These are phyloP conservation scores for Ictalurus furcatus DNA, from an alignment of 2,113 vertebrate species.

Conservation along the genomic window DNA sequence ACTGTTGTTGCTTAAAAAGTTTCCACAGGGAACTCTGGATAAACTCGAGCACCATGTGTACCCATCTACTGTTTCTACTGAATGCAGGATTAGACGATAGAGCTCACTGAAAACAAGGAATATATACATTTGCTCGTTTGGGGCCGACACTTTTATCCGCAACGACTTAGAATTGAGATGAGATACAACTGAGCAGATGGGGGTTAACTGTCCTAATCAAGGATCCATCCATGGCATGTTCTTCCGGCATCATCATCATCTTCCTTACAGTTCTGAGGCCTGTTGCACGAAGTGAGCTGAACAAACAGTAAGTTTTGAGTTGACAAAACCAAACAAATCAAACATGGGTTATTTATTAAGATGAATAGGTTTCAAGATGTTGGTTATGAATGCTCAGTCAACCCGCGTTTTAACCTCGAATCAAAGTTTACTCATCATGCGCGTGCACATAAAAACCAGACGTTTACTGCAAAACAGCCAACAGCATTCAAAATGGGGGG, in stretches of 20 bases:
- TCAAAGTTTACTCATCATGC: no score
- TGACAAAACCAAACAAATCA: no score
- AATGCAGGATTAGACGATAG: not conserved
- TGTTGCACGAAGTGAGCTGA: no score
- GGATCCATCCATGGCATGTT: not conserved
- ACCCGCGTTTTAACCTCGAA: no score
- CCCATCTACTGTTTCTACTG: not conserved
- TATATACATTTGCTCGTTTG: not conserved
- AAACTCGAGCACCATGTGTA: not conserved
- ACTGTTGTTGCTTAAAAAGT: not conserved
- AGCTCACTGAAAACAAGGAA: not conserved
- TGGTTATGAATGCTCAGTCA: no score
- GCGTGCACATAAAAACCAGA: no score
- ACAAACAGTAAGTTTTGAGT: no score
- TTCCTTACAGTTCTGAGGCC: constrained; percentile 33
- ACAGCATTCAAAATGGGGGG: no score
- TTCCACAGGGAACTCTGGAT: constrained; percentile 28
- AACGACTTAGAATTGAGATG: not conserved
- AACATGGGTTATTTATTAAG: no score
- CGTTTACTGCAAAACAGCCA: no score
- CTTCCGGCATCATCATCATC: not conserved
- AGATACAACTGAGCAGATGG: not conserved
- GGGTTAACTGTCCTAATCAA: not conserved
- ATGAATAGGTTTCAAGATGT: no score
- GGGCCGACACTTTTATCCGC: not conserved